Conservation (phyloP, 2,113 vertebrate species). For the Brachyhypopomus gauderio region DNA sequence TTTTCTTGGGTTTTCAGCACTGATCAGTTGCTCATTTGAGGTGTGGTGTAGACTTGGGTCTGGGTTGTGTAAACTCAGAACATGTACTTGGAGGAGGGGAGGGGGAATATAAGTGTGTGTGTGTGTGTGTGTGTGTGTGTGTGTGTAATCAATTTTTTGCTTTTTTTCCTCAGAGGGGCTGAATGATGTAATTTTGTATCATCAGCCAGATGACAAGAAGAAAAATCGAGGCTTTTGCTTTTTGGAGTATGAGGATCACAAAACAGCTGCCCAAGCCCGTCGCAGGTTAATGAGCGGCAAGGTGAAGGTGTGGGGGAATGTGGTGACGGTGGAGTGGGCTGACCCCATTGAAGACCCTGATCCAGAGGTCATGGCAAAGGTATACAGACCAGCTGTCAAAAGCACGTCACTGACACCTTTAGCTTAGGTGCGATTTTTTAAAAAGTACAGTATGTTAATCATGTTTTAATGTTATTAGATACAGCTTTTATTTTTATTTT, state of each 20-base stretch:
- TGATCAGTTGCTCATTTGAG: neutral
- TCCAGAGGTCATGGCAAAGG: conserved; percentile 99
- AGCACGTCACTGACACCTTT: neutral
- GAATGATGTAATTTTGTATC: conserved; percentile 99
- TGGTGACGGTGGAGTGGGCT: conserved; percentile 98
- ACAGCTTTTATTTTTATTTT: neutral
- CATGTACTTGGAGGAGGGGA: too few relatives aligned
- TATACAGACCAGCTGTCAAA: conserved; percentile 52
- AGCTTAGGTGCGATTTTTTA: too few relatives aligned
- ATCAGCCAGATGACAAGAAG: conserved; percentile 98
- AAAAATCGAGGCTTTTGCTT: conserved; percentile 99
- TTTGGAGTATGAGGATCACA: conserved; percentile 99
- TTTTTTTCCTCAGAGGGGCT: conserved; percentile 85
- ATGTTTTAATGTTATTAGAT: too few relatives aligned
- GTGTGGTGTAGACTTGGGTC: neutral
- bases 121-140: neutral
- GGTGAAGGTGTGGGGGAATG: conserved; percentile 98
- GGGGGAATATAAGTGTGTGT: neutral
- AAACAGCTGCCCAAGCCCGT: conserved; percentile 96
- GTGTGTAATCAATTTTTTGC: neutral
- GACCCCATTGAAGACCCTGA: conserved; percentile 99
- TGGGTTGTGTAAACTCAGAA: too few relatives aligned
- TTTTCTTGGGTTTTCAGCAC: neutral
- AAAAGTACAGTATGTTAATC: too few relatives aligned
- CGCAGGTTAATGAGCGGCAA: conserved; percentile 98